Conservation (phyloP, 2,888 invertebrate genomes). For the Lasiommata megera region DNA sequence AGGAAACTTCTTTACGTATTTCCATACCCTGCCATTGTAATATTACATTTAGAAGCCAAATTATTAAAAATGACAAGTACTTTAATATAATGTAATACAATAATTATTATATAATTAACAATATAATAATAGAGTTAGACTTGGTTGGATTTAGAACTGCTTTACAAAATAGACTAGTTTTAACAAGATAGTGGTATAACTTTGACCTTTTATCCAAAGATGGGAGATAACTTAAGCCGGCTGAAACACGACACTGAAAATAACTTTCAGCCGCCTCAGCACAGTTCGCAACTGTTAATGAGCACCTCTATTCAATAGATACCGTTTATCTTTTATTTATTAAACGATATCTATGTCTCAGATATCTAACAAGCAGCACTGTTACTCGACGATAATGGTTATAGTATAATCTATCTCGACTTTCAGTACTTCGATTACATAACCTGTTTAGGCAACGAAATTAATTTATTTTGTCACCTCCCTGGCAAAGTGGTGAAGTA, state of each 20-base stretch:
- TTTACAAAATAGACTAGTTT: not conserved
- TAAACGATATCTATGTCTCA: not conserved
- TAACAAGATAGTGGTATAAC: not conserved
- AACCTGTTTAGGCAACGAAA: too few relatives aligned
- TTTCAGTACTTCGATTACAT: not conserved
- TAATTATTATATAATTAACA: too few relatives aligned
- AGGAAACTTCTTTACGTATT: conserved; percentile 24
- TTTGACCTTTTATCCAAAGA: conserved; percentile 4
- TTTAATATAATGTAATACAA: too few relatives aligned
- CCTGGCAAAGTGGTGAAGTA: too few relatives aligned
- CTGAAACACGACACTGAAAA: not conserved
- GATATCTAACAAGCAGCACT: not conserved
- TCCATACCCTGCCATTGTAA: conserved; percentile 2
- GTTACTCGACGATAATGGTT: not conserved
- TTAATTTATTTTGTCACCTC: too few relatives aligned
- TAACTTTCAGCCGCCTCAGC: not conserved
- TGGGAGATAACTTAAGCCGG: not conserved
- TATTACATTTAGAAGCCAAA: not conserved
- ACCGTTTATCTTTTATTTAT: conserved; percentile 4
- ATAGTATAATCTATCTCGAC: too few relatives aligned
- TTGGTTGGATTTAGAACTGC: too few relatives aligned
- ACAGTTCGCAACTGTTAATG: conserved; percentile 2
- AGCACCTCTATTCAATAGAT: conserved; percentile 6
- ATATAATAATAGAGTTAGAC: too few relatives aligned
- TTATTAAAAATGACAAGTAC: too few relatives aligned